Base-by-base conservation (phyloP, 2,797 vertebrate species). In the Botia almorhae region DNA sequence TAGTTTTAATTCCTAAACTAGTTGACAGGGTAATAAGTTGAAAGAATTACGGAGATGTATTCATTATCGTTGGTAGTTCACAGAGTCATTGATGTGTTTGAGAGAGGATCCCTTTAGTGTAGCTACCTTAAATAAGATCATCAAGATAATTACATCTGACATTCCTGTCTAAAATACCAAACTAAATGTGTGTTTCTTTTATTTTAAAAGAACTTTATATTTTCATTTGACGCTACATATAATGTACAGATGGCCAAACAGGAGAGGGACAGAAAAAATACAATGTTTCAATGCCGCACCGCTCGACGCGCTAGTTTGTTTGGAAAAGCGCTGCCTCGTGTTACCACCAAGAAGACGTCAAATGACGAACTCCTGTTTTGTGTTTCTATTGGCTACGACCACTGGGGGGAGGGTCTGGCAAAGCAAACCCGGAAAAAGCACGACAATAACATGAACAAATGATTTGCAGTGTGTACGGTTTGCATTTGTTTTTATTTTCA, bases 291-390 rank as follows among this genome's bases (percentile, higher is more conserved):
- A 10, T 43, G 7, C 8, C 7, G 39, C 39, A 1, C 39, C 6
- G 39, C 39, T 43, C 13, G 48, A 14, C 3, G 48, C 13, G 48
- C 13, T 51, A 16, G 48, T 61, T 61, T 61, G 60, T 61, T 61
- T 61, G 60, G 60, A 10, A 29, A 61, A 61, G 29, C 60, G 60
- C 26, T 61, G 26, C 60, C 60, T 61, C 60, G 60, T 61, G 60
- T 61, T 29, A 61, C 60, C 60, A 61, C 2, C 26, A 61, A 10
- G 2, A 61, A 16, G 23, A 29, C 23, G 60, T 29, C 60, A 61
- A 29, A 61, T 61, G 60, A 61, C 60, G 60, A 61, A 14, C 26
- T 16, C 12, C 26, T 29, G 16, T 4, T 14, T 16, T 16, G 23
- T 16, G 23, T 61, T 61, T 61, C 23, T 14, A 61, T 61, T 61